Evolutionary conservation across 2,888 invertebrate genomes (phyloP), one percentile per base, ranked within the genome.

Genomic region (Catocala nupta): DNA sequence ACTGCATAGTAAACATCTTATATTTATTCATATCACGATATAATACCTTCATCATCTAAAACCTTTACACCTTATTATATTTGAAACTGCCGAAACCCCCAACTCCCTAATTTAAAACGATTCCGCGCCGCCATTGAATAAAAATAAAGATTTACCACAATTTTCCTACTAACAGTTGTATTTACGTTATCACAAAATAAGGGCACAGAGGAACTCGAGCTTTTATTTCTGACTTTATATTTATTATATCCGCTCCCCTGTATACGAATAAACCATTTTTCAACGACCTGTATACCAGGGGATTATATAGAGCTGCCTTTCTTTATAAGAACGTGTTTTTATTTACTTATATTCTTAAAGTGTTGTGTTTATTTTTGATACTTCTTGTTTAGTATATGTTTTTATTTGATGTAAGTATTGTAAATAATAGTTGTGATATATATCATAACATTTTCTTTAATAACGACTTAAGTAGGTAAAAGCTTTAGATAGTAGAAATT

Each of bases 261-360:
- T 76, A 71, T 74, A 81, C 75, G 83, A 85, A 82, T 85, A 85
- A 85, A 84, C 81, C 82, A 81, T 80, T 83, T 82, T 81, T 78
- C 73, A 77, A 75, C 78, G 73, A 78, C 74, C 79, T 25, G 74
- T 71, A 77, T 70, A 79, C 75, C 75, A 73, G 72, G 55, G 58
- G 58, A 72, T 81, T 78, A 75, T 78, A 76, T 78, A 66, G 69
- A 74, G 69, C 68, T 58, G 65, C 67, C 48, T 68, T 69, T 69
- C 59, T 68, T 70, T 65, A 62, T 71, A 66, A 73, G 50, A 63
- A 64, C 42, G 12, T 65, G 57, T 50, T 66, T 70, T 62, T 67
- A 70, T 74, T 75, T 73, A 73, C 74, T 71, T 75, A 75, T 77
- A 69, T 77, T 63, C 60, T 69, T 72, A 70, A 66, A 72, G 73